Evolutionary conservation across 2,888 invertebrate genomes (phyloP).

Genomic region (Stenolophus ochropezus): DNA sequence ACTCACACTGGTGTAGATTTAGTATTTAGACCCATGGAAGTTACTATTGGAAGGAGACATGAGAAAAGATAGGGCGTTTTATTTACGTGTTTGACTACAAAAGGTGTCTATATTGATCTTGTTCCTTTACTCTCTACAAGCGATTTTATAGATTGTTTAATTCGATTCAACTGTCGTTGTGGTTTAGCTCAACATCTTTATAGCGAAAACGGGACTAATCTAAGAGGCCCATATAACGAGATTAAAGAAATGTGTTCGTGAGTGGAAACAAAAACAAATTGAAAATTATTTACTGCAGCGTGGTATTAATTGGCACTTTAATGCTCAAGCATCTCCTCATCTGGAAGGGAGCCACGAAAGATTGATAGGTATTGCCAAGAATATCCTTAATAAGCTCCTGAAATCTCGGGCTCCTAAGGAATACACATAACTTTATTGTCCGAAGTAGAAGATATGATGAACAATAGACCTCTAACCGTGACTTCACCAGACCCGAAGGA

Average conservation of each 20-base stretch:
- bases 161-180: background rate
- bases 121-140: background rate
- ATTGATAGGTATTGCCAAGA: background rate
- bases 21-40: background rate
- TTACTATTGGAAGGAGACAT: background rate
- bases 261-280: background rate
- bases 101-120: background rate
- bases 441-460: background rate
- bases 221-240: background rate
- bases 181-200: background rate
- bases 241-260: background rate
- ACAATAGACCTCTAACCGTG: background rate
- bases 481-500: background rate
- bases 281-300: background rate
- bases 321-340: background rate
- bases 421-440: background rate
- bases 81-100: background rate
- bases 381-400: background rate
- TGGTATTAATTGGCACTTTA: background rate
- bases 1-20: too few relatives aligned
- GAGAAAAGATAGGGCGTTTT: background rate
- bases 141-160: background rate
- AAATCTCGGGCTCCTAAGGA: background rate
- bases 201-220: background rate
- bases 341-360: background rate